Evolutionary conservation across 2,113 vertebrate species (phyloP).

Genomic region (Cisticola juncidis): DNA sequence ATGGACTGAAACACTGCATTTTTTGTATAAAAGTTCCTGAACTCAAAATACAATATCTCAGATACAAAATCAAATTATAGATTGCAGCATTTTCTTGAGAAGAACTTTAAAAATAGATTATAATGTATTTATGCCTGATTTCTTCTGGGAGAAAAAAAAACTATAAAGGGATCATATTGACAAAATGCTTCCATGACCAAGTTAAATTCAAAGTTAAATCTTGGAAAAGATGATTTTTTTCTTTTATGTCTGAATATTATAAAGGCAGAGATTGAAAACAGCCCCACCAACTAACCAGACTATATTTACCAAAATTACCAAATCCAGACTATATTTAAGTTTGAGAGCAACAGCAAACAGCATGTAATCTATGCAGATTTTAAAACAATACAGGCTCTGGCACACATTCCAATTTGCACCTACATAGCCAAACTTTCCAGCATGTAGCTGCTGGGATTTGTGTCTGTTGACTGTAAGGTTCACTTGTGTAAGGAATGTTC

Average conservation of each 20-base stretch:
- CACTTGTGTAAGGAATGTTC: not conserved
- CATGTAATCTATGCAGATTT: not conserved
- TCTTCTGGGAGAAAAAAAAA: not conserved
- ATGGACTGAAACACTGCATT: constrained; percentile 46
- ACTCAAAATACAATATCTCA: not conserved
- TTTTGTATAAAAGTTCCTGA: constrained; percentile 4
- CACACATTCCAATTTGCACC: not conserved
- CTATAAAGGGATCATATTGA: not conserved
- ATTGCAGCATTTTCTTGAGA: not conserved
- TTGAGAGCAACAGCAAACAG: not conserved
- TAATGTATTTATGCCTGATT: not conserved
- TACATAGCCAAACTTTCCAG: not conserved
- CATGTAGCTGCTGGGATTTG: not conserved
- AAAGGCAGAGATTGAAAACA: not conserved
- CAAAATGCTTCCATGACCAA: not conserved
- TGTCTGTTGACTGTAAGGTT: not conserved
- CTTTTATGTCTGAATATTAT: not conserved
- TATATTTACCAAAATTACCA: too few relatives aligned
- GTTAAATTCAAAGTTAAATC: not conserved
- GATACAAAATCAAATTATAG: not conserved
- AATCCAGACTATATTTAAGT: not conserved
- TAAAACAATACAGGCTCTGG: not conserved
- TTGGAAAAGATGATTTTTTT: not conserved
- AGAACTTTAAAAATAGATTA: not conserved
- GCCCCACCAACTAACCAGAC: not conserved